Conservation (phyloP, 2,888 invertebrate species). For the Caenorhabditis virilis region DNA sequence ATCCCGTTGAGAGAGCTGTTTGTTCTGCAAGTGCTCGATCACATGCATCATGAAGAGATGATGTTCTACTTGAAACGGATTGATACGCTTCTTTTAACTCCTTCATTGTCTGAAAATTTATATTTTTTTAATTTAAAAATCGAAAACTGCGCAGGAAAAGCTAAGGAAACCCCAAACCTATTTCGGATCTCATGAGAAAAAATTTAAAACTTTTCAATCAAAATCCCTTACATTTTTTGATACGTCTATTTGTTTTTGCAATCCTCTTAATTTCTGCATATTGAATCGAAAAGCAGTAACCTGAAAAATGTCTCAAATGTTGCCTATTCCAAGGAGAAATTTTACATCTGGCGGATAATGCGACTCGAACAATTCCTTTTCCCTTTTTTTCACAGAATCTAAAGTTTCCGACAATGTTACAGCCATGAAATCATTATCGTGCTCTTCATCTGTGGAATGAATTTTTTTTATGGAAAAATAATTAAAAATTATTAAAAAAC, state of each 20-base stretch:
- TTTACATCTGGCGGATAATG: conserved; percentile 29
- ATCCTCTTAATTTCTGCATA: conserved; percentile 34
- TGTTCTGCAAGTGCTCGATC: conserved; percentile 65
- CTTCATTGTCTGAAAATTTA: conserved; percentile 54
- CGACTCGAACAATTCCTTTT: conserved; percentile 21
- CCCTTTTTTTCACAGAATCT: conserved; percentile 19
- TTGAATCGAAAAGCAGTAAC: conserved; percentile 45
- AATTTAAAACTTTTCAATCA: too few species aligned
- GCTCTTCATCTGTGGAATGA: neutral
- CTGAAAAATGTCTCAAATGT: conserved; percentile 5
- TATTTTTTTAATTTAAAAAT: too few species aligned
- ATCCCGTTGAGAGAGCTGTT: conserved; percentile 62
- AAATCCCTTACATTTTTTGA: conserved; percentile 32
- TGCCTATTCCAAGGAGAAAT: conserved; percentile 6
- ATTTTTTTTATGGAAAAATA: neutral
- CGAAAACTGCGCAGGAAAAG: too few species aligned
- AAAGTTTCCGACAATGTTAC: conserved; percentile 10
- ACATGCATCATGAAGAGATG: conserved; percentile 65
- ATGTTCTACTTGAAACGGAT: conserved; percentile 63
- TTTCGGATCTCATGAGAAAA: too few species aligned
- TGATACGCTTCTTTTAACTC: conserved; percentile 57
- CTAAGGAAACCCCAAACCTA: too few species aligned
- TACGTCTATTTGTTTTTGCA: conserved; percentile 40
- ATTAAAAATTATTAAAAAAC: neutral
- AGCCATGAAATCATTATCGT: conserved; percentile 16